A percentile compares a stretch with the other conserved stretches of the same genome.
Conservation (phyloP, 2,113 vertebrate genomes). For the Suricata suricatta region DNA sequence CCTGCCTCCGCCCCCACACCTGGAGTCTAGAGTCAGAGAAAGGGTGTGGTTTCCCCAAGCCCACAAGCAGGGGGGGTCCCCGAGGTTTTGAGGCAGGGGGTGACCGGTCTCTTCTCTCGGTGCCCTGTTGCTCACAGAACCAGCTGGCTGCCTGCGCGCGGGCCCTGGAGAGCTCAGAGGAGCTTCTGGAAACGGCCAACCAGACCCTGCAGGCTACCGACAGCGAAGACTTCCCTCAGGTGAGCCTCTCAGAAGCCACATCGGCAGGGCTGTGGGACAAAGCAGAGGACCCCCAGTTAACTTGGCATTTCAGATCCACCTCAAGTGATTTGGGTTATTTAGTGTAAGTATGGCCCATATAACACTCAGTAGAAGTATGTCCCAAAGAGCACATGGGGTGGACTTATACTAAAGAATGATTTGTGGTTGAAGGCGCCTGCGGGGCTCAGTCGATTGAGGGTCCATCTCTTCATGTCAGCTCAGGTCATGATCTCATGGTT, state of each 20-base stretch:
- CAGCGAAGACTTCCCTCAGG: conserved; percentile 91
- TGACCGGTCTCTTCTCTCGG: neutral
- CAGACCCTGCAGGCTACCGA: conserved; percentile 92
- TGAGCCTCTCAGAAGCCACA: conserved; percentile 24
- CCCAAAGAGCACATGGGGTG: neutral
- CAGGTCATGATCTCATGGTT: no score
- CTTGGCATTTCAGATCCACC: neutral
- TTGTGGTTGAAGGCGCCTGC: no score
- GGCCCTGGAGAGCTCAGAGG: conserved; percentile 96
- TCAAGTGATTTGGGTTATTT: neutral
- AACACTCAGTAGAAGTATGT: neutral
- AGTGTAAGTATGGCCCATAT: neutral
- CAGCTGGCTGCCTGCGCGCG: conserved; percentile 93
- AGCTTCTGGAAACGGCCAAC: conserved; percentile 95
- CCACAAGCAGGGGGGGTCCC: neutral
- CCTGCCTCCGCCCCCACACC: neutral
- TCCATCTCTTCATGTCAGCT: neutral
- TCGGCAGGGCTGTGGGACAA: accelerated
- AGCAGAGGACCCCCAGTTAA: accelerated
- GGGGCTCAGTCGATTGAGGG: no score
- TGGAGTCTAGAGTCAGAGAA: neutral
- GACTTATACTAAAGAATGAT: neutral
- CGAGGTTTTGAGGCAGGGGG: neutral
- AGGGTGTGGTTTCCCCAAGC: neutral
- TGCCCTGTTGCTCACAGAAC: conserved; percentile 83